Evolutionary conservation across 2,113 vertebrate species (phyloP), one percentile per base, ranked within the genome.

Genomic region (Passer montanus): DNA sequence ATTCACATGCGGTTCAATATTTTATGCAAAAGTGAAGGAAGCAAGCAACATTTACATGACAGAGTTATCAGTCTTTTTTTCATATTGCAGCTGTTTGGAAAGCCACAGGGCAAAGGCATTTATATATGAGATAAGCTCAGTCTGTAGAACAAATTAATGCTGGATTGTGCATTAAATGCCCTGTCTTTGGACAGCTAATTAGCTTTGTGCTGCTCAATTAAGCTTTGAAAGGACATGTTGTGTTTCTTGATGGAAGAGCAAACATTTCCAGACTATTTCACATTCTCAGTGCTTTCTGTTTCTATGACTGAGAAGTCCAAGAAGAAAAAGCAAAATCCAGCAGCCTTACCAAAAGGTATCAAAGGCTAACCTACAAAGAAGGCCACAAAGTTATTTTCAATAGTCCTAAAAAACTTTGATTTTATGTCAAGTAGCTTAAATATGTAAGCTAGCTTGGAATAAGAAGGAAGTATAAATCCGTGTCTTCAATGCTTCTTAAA

Each of bases 141-240:
- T 93, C 97, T 97, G 97, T 97, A 97, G 94, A 97, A 98, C 97
- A 98, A 98, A 98, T 98, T 98, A 98, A 98, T 97, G 97, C 92
- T 93, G 94, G 95, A 97, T 98, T 98, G 97, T 98, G 98, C 98
- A 98, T 98, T 98, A 98, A 98, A 98, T 96, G 96, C 96, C 91
- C 66, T 97, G 97, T 97, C 97, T 97, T 98, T 37, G 97, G 97
- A 98, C 98, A 98, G 97, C 97, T 98, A 98, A 98, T 98, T 98
- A 98, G 97, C 97, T 98, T 95, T 97, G 97, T 97, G 96, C 96
- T 97, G 97, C 98, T 98, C 98, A 98, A 98, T 98, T 98, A 98
- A 98, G 95, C 97, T 98, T 97, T 96, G 95, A 98, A 98, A 98
- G 97, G 97, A 98, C 97, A 98, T 89, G 97, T 94, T 98, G 95